Evolutionary conservation across 2,113 vertebrate species (phyloP), one percentile per base, ranked within the genome.

Genomic region (Illadopsis cleaveri): DNA sequence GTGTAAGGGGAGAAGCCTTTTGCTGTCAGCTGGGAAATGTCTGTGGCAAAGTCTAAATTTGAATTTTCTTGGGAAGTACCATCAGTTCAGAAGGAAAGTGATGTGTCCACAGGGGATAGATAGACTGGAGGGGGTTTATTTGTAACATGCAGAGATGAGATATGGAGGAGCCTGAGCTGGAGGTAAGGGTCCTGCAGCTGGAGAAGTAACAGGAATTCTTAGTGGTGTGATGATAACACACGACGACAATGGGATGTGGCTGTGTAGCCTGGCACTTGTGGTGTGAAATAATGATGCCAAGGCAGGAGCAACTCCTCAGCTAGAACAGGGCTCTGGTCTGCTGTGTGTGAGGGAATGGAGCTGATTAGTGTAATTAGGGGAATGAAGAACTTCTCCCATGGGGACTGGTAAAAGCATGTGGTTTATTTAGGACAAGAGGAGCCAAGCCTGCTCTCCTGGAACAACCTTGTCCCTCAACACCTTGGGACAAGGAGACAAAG

Each of bases 81-180:
- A 0, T 16, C 44, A 25, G 8, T 19, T 37, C 1, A 10, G 40
- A 75, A 31, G 51, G 57, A 50, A 47, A 61, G 38, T 4, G 62
- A 12, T 0, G 0, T 21, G 19, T 16, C 0, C 0, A 3, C 57
- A 65, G 35, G 19, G 21, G 10, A 18, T 16, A 45, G 10, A 18
- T 16, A 45, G 23, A 48, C 25, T 42, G 44, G 27, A 38, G 15
- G 5, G 21, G 5, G 21, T 72, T 38, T 58, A 17, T 68, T 56
- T 35, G 24, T 68, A 31, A 45, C 47, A 25, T 0, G 13, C 21
- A 38, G 19, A 53, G 56, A 16, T 40, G 35, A 37, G 47, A 60
- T 2, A 0, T 4, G 37, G 45, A 87, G 45, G 17, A 69, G 33
- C 22, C 48, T 4, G 5, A 64, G 57, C 24, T 14, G 47, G 40